These are phyloP conservation scores for Coilia nasus DNA, from an alignment of 2,797 vertebrate genomes.

Conservation along the genomic window DNA sequence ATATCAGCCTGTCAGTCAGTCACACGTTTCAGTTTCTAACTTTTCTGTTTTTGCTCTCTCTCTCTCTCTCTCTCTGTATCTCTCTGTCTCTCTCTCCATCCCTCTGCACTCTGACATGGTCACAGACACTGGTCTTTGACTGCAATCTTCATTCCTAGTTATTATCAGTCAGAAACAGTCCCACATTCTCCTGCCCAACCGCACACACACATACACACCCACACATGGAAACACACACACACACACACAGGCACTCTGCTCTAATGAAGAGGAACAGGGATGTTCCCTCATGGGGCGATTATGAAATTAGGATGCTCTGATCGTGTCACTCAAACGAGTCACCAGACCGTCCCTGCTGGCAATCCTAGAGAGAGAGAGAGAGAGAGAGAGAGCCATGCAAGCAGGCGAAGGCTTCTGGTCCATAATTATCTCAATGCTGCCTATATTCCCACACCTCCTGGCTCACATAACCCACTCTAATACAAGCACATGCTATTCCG, in stretches of 20 bases:
- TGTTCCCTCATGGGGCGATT: conserved; percentile 51
- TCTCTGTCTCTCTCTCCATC: neutral
- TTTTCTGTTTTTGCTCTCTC: no score
- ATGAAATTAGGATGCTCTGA: conserved; percentile 61
- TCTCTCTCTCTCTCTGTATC: neutral
- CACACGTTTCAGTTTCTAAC: no score
- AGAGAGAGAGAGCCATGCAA: conserved; percentile 19
- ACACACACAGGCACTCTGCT: neutral
- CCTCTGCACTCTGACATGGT: neutral
- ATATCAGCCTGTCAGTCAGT: no score
- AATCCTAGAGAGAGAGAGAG: conserved; percentile 20
- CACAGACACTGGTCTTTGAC: neutral
- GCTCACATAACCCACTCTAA: conserved; percentile 74
- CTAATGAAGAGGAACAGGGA: conserved; percentile 24
- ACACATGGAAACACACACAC: conserved; percentile 24
- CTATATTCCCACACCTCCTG: conserved; percentile 73
- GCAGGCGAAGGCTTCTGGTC: conserved; percentile 49
- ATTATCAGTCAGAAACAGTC: conserved; percentile 8
- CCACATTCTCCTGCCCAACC: neutral
- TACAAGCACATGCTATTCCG: conserved; percentile 76
- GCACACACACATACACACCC: conserved; percentile 11
- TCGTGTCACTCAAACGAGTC: conserved; percentile 34
- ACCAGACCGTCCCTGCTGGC: conserved; percentile 32
- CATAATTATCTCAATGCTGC: conserved; percentile 69
- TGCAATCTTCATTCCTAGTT: neutral